Conservation (phyloP, 2,113 vertebrate genomes). For the Martes martes region DNA sequence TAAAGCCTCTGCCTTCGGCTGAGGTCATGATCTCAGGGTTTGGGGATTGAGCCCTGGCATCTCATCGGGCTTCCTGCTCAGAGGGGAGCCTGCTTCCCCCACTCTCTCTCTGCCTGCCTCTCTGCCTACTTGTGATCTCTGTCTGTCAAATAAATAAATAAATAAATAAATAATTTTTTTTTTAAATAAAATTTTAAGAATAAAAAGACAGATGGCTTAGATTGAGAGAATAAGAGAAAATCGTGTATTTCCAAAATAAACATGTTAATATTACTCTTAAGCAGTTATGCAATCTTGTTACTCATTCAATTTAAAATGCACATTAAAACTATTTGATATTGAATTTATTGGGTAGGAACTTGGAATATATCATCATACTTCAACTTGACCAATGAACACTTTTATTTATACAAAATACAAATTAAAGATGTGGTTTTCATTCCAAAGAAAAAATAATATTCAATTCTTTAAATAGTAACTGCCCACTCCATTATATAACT, state of each 20-base stretch:
- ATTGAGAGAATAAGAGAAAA: background rate
- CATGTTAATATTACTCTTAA: background rate
- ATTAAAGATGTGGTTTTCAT: background rate
- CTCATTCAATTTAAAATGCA: background rate
- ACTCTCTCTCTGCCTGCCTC: too few relatives aligned
- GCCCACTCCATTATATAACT: background rate
- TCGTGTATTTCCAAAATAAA: background rate
- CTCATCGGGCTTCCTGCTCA: too few relatives aligned
- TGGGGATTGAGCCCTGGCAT: too few relatives aligned
- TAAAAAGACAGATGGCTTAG: background rate
- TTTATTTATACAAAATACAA: slow-evolving; percentile 43
- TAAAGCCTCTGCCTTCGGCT: too few relatives aligned
- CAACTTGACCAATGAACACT: background rate
- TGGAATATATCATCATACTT: slow-evolving; percentile 23
- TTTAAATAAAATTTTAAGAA: background rate
- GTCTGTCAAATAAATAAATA: too few relatives aligned
- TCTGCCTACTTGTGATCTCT: too few relatives aligned
- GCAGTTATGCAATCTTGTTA: background rate
- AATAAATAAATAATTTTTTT: too few relatives aligned
- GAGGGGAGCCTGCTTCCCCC: too few relatives aligned
- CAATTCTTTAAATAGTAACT: background rate
- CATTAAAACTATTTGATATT: slow-evolving; percentile 33
- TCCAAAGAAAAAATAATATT: slow-evolving; percentile 42
- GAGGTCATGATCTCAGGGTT: too few relatives aligned
- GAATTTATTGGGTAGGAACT: slow-evolving; percentile 12